Evolutionary conservation across 2,888 invertebrate species (phyloP).

Genomic region (Hemicrepidius hirtus): DNA sequence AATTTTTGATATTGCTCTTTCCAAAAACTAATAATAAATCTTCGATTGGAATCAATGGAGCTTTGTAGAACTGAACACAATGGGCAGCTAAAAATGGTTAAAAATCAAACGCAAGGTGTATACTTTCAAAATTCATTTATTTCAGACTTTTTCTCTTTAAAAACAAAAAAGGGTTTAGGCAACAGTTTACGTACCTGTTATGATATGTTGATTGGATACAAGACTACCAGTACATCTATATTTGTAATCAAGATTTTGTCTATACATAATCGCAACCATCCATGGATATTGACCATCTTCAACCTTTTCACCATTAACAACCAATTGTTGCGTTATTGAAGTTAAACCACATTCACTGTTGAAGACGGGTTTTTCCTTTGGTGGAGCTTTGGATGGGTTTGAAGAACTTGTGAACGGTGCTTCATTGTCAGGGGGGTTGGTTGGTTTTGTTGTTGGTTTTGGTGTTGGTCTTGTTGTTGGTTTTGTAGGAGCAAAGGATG

Average conservation of each 20-base stretch:
- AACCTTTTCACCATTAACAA: conserved; percentile 30
- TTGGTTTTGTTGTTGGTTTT: neutral
- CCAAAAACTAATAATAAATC: conserved; percentile 66
- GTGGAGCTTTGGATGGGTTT: conserved; percentile 1
- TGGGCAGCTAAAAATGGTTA: conserved; percentile 64
- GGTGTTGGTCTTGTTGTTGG: neutral
- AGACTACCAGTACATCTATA: conserved; percentile 46
- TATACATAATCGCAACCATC: conserved; percentile 45
- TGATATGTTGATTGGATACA: conserved; percentile 39
- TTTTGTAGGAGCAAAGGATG: neutral
- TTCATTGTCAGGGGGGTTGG: neutral
- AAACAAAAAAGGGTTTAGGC: too few relatives aligned
- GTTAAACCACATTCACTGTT: conserved; percentile 30
- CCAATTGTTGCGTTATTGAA: neutral
- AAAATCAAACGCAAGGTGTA: too few relatives aligned
- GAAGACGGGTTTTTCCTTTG: neutral
- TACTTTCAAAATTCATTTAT: too few relatives aligned
- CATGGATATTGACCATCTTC: conserved; percentile 45
- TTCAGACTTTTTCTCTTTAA: too few relatives aligned
- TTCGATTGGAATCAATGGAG: conserved; percentile 59
- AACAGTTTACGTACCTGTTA: conserved; percentile 35
- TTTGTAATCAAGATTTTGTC: conserved; percentile 4
- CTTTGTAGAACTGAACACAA: conserved; percentile 63
- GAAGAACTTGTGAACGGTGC: neutral
- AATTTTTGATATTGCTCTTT: conserved; percentile 61